These are phyloP conservation scores for Rhizomys pruinosus DNA, from an alignment of 2,113 vertebrate species.

Conservation along the genomic window DNA sequence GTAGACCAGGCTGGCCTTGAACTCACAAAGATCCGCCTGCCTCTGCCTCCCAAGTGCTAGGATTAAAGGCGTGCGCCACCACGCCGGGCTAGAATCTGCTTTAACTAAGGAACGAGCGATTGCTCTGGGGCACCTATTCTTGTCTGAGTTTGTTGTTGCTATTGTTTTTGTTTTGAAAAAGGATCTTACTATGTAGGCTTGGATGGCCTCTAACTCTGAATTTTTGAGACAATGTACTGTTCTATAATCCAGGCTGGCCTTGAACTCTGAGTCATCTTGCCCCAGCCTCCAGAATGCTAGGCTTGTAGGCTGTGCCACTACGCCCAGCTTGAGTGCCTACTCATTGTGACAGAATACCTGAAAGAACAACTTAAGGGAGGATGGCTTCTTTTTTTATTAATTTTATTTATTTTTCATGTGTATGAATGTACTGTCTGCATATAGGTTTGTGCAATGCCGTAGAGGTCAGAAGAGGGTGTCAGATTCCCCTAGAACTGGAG, in stretches of 20 bases:
- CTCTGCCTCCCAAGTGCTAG: too few relatives aligned
- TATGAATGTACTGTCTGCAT: too few relatives aligned
- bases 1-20: too few relatives aligned
- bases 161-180: background rate
- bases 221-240: background rate
- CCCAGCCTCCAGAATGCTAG: background rate
- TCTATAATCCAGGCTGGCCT: background rate
- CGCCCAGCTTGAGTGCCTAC: rapidly evolving
- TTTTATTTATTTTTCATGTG: too few relatives aligned
- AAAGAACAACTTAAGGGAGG: background rate
- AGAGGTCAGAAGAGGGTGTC: too few relatives aligned
- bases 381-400: too few relatives aligned
- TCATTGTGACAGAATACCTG: background rate
- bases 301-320: background rate
- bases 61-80: too few relatives aligned
- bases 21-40: too few relatives aligned
- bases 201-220: background rate
- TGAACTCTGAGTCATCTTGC: background rate
- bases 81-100: too few relatives aligned
- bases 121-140: background rate
- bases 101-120: background rate
- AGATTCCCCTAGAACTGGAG: too few relatives aligned
- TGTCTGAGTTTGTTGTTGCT: background rate
- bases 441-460: too few relatives aligned
- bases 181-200: background rate